Evolutionary conservation across 2,113 vertebrate genomes (phyloP).

Genomic region (Apteryx mantelli): DNA sequence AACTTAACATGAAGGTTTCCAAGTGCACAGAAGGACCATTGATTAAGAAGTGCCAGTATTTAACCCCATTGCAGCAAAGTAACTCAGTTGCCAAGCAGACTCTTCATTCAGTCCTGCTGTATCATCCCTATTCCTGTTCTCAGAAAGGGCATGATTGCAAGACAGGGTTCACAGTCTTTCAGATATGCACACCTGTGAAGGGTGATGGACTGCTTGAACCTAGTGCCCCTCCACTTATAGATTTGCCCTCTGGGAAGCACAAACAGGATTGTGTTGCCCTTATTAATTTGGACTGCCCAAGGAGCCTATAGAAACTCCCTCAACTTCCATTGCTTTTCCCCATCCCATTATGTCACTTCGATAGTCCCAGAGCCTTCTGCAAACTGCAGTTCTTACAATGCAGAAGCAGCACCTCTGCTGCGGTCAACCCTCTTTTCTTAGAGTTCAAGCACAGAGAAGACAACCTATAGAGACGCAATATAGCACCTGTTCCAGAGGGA

Average conservation of each 20-base stretch:
- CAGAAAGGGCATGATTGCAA: background rate
- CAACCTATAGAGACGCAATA: background rate
- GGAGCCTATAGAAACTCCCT: background rate
- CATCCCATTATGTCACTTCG: background rate
- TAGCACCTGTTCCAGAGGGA: background rate
- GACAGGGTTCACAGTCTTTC: too few species aligned
- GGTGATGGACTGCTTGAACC: background rate
- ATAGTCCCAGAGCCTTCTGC: background rate
- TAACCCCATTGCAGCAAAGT: too few species aligned
- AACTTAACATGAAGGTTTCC: background rate
- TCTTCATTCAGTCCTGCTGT: too few species aligned
- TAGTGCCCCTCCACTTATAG: background rate
- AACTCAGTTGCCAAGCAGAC: too few species aligned
- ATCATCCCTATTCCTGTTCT: background rate
- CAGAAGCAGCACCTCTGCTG: too few species aligned
- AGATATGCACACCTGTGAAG: background rate
- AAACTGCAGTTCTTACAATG: background rate
- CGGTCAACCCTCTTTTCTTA: too few species aligned
- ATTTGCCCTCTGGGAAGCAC: background rate
- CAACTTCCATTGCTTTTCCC: background rate
- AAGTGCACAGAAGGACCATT: background rate
- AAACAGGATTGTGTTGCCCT: too few species aligned
- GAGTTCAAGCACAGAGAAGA: background rate
- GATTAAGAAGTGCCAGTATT: too few species aligned
- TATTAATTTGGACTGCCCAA: background rate